These are phyloP conservation scores for Drosophila diplacantha DNA, from an alignment of 2,888 invertebrate species.

Conservation along the genomic window DNA sequence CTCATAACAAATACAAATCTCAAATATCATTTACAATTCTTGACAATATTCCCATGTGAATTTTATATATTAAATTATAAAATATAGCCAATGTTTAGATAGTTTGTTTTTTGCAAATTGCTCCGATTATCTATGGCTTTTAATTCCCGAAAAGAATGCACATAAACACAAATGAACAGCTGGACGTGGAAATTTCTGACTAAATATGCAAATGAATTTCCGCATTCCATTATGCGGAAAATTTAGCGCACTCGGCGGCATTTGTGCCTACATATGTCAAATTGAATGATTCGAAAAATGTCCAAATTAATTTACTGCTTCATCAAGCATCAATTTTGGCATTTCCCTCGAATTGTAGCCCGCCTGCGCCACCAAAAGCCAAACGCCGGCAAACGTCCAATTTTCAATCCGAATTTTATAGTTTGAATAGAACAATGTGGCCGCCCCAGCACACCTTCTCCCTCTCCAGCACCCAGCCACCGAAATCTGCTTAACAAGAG, in stretches of 20 bases:
- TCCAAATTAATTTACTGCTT: slow-evolving; percentile 45
- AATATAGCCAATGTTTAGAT: not conserved
- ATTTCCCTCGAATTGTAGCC: slow-evolving; percentile 29
- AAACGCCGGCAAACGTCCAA: slow-evolving; percentile 16
- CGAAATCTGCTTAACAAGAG: slow-evolving; percentile 21
- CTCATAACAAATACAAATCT: not conserved
- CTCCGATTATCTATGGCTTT: not conserved
- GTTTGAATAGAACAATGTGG: slow-evolving; percentile 29
- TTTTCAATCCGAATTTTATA: slow-evolving; percentile 27
- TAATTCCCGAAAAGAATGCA: not conserved
- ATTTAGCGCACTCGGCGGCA: slow-evolving; percentile 5
- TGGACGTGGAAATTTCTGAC: slow-evolving; percentile 1
- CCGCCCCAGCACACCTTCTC: not conserved
- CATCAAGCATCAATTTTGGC: slow-evolving; percentile 42
- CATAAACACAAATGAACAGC: slow-evolving; percentile 3
- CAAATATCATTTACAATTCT: too few species aligned
- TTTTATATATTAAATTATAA: not conserved
- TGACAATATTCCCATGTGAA: not conserved
- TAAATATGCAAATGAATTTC: slow-evolving; percentile 39
- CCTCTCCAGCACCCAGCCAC: not conserved
- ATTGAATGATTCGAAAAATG: slow-evolving; percentile 36
- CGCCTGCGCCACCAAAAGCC: slow-evolving; percentile 23
- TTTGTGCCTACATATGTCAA: slow-evolving; percentile 9
- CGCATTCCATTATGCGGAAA: slow-evolving; percentile 10
- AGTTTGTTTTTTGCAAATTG: not conserved